Conservation (phyloP, 2,113 vertebrate genomes). For the Malurus elegans region DNA sequence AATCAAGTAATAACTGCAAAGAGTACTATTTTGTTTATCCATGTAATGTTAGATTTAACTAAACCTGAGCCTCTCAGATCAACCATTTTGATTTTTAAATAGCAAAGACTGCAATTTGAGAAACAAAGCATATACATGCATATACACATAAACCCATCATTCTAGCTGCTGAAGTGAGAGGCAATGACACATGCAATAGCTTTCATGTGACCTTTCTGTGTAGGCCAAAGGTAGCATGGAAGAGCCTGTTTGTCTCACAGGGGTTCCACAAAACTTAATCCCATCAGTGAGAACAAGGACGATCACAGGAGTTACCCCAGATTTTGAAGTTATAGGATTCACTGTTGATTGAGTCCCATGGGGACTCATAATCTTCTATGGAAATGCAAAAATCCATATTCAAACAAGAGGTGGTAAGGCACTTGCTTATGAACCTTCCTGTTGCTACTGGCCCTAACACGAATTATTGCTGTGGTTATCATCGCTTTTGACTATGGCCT, state of each 20-base stretch:
- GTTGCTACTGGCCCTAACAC: not conserved
- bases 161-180: not conserved
- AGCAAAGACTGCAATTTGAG: not conserved
- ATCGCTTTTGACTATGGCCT: not conserved
- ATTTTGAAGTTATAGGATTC: not conserved
- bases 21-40: not conserved
- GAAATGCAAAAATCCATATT: not conserved
- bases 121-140: not conserved
- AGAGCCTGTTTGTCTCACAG: not conserved
- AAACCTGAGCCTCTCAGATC: not conserved
- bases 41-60: not conserved
- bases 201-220: not conserved
- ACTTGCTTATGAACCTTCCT: not conserved
- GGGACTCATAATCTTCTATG: not conserved
- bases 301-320: not conserved
- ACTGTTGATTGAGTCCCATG: not conserved
- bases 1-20: not conserved
- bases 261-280: not conserved
- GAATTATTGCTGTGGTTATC: constrained; percentile 31
- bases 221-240: not conserved
- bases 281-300: not conserved
- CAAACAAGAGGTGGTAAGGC: constrained; percentile 7
- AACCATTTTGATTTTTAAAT: not conserved
- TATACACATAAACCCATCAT: not conserved
- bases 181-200: not conserved